phyloP scores from a whole-genome alignment of 2,888 invertebrate genomes.

The Amaurobius ferox region DNA sequence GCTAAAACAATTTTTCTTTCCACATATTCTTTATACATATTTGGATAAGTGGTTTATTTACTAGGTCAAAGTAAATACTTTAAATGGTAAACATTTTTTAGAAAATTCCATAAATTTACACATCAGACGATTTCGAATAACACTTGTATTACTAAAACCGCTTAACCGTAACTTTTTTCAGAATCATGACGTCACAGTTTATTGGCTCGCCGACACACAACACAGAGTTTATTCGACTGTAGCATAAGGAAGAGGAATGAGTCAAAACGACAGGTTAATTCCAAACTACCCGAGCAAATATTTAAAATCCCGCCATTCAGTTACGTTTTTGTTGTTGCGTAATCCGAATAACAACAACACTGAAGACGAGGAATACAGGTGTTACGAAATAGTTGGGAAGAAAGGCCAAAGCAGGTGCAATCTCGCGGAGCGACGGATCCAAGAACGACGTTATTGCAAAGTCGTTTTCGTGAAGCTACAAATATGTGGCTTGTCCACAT shows the following conservation, averaged over 20 bases:
- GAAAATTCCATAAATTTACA: no score
- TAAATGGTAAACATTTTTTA: no score
- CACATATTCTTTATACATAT: no score
- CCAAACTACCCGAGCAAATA: background rate
- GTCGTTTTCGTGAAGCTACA: constrained; percentile 53
- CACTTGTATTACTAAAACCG: background rate
- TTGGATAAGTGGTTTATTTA: no score
- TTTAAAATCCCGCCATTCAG: background rate
- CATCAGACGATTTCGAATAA: background rate
- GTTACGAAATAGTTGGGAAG: constrained; percentile 51
- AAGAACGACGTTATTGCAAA: constrained; percentile 20
- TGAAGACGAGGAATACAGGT: constrained; percentile 23
- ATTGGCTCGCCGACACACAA: background rate
- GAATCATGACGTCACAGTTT: constrained; percentile 3
- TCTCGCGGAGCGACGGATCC: constrained; percentile 6
- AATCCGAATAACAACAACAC: constrained; percentile 53
- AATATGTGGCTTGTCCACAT: constrained; percentile 69
- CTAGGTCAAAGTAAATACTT: no score
- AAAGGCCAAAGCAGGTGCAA: constrained; percentile 59
- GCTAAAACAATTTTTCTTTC: no score
- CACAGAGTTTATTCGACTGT: background rate
- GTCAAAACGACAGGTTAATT: background rate
- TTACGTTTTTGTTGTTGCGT: constrained; percentile 35
- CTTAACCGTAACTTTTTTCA: background rate
- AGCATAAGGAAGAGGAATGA: background rate